Conservation (phyloP, 2,888 invertebrate genomes). For the Apamea anceps region DNA sequence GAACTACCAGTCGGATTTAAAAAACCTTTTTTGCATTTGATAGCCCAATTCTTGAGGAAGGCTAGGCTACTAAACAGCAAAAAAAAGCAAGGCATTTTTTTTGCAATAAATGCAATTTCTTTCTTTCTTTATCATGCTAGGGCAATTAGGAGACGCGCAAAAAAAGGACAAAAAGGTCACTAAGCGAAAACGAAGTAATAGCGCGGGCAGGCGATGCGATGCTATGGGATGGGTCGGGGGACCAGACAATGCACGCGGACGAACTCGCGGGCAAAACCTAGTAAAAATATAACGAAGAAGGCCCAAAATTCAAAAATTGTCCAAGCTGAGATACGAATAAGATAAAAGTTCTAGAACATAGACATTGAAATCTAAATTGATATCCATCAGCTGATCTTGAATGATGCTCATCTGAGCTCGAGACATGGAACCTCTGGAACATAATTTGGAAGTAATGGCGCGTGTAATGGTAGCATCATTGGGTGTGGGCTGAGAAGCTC, state of each 20-base stretch:
- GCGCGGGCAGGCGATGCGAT: background rate
- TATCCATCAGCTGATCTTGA: slow-evolving; percentile 53
- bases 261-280: background rate
- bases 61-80: too few species aligned
- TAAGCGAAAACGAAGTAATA: background rate
- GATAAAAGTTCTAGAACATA: slow-evolving; percentile 18
- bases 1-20: background rate
- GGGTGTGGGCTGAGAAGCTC: slow-evolving; percentile 78
- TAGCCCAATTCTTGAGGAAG: too few species aligned
- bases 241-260: background rate
- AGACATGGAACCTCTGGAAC: slow-evolving; percentile 73
- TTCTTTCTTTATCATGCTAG: too few species aligned
- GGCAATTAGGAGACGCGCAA: too few species aligned
- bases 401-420: slow-evolving; percentile 72
- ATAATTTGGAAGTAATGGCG: slow-evolving; percentile 85
- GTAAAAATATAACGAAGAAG: slow-evolving; percentile 19
- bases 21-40: background rate
- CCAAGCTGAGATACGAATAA: background rate
- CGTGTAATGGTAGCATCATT: slow-evolving; percentile 82
- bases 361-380: slow-evolving; percentile 38
- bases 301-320: background rate
- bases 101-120: too few species aligned
- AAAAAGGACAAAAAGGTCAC: too few species aligned
- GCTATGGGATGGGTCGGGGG: background rate
- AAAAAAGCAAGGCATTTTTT: too few species aligned